Evolutionary conservation across 2,888 invertebrate genomes (phyloP).

Genomic region (Philaethria dido): DNA sequence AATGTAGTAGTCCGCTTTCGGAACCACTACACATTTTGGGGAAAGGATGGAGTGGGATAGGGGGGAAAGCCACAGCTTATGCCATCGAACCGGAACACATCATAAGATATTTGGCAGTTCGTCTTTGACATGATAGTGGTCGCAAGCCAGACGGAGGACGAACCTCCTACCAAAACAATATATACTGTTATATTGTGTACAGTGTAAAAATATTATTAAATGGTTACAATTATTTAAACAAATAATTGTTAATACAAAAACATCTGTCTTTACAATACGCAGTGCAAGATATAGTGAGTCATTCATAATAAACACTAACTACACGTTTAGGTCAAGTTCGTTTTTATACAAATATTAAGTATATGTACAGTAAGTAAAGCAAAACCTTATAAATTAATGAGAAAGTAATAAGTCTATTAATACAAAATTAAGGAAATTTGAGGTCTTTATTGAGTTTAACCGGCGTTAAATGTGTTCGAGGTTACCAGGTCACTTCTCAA

Average conservation of each 20-base stretch:
- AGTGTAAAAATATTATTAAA: neutral
- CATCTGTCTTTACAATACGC: neutral
- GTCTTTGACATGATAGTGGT: too few relatives aligned
- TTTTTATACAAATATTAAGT: neutral
- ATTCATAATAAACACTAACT: neutral
- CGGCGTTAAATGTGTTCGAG: slow-evolving; percentile 59
- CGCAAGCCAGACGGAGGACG: too few relatives aligned
- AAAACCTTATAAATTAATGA: neutral
- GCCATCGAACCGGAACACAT: too few relatives aligned
- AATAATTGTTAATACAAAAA: neutral
- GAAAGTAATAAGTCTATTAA: neutral
- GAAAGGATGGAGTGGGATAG: too few relatives aligned
- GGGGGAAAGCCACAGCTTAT: too few relatives aligned
- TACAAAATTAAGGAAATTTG: slow-evolving; percentile 12
- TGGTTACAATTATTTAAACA: neutral
- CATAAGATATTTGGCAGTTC: too few relatives aligned
- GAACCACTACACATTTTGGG: too few relatives aligned
- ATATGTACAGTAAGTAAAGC: too few relatives aligned
- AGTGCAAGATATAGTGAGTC: slow-evolving; percentile 1
- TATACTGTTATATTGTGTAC: neutral
- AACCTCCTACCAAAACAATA: too few relatives aligned
- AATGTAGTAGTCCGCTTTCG: too few relatives aligned
- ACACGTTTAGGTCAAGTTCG: slow-evolving; percentile 18
- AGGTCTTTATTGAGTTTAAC: slow-evolving; percentile 32
- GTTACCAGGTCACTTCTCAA: slow-evolving; percentile 59